Base-by-base conservation (phyloP, 2,888 invertebrate species). In the Conus canariensis region DNA sequence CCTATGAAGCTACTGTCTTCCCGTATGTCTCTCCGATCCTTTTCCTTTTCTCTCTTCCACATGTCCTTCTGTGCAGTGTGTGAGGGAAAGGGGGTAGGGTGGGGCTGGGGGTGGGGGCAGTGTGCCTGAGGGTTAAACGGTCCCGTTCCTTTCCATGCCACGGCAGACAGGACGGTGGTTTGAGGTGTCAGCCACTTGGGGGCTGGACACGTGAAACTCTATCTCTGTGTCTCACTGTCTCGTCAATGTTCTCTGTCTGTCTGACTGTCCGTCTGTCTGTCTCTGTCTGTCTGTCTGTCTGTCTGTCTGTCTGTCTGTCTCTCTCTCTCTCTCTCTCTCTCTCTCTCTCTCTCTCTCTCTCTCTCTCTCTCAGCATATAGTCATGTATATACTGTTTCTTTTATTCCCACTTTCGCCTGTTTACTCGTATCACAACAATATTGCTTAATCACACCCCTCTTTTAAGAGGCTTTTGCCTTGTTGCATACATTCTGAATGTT, bases 331-430 rank as follows among this genome's bases (percentile, higher is more conserved):
- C 82, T 56, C 82, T 82, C 82, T 82, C 82, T 82, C 56, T 82
- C 82, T 82, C 82, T 82, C 82, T 82, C 82, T 82, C 56, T 82
- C 82, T 82, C 82, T 56, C 82, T 82, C 77, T 77, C 77, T 77
- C 77, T 77, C 77, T 77, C 77, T 77, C 77, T 77, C 77, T 77
- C 77, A 8, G 60, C 12, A 64, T 45, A 45, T 45, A 45, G 45
- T 45, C 1, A 45, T 3, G 45, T 45, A 45, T 45, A 3, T 4
- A 45, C 45, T 45, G 45, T 4, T 45, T 45, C 45, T 45, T 45
- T 45, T 45, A 45, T 45, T 64, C 45, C 45, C 45, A 45, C 45
- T 45, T 45, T 45, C 45, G 45, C 45, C 45, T 45, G 1, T 45
- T 45, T 45, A 45, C 45, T 45, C 45, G 45, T 45, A 45, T 45